Evolutionary conservation across 2,113 vertebrate species (phyloP), one percentile per base, ranked within the genome.

Genomic region (Lamprologus speciosus): DNA sequence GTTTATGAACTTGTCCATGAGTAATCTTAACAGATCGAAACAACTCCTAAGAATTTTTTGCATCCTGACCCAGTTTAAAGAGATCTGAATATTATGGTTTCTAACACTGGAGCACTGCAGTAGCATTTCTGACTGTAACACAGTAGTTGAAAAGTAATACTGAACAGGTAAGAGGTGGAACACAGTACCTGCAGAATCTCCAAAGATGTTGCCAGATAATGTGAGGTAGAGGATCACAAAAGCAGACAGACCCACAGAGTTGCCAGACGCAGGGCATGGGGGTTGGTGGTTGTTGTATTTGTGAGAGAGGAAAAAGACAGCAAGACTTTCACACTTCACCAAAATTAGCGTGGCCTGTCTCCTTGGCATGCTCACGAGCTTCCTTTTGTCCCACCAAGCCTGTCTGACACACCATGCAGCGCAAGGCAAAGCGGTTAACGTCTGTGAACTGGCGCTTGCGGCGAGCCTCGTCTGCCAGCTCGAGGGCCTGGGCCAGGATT

Each of bases 371-470:
- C 26, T 99, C 97, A 10, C 98, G 97, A 31, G 99, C 98, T 92
- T 99, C 98, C 40, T 95, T 96, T 91, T 99, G 98, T 89, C 99
- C 99, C 9, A 97, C 98, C 37, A 99, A 96, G 89, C 98, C 98
- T 45, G 96, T 98, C 95, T 99, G 98, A 93, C 99, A 99, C 89
- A 98, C 97, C 97, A 99, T 98, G 94, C 99, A 99, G 92, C 98
- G 97, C 94, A 99, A 93, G 0, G 97, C 94, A 26, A 99, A 99
- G 88, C 94, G 97, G 81, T 98, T 98, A 68, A 99, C 96, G 12
- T 99, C 99, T 1, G 99, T 99, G 90, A 97, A 99, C 94, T 98
- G 98, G 83, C 98, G 96, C 95, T 97, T 98, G 89, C 97, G 95
- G 47, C 97, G 96, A 2, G 99, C 98, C 90, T 99, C 98, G 0